phyloP scores from a whole-genome alignment of 2,888 invertebrate species.

The Heteromyza rotundicornis region DNA sequence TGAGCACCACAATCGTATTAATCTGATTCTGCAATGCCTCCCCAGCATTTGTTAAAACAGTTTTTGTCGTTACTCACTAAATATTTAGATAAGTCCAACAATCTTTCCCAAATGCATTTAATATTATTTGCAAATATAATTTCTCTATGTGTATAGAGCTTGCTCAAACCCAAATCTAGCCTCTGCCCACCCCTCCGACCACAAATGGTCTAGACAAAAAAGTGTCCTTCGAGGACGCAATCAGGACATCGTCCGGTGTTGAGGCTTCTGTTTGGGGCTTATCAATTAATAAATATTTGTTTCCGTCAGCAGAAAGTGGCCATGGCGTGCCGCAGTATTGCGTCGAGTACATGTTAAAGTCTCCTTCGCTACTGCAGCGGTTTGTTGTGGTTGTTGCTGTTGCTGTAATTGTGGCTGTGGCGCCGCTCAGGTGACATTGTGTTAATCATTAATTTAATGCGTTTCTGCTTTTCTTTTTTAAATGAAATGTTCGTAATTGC shows the following conservation, averaged over 20 bases:
- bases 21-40: too few relatives aligned
- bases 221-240: background rate
- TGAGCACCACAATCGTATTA: too few relatives aligned
- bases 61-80: too few relatives aligned
- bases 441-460: background rate
- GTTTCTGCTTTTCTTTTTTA: constrained; percentile 9
- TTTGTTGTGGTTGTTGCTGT: background rate
- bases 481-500: too few relatives aligned
- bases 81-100: too few relatives aligned
- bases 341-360: background rate
- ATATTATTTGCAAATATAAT: too few relatives aligned
- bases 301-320: background rate
- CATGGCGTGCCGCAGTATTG: background rate
- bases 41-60: too few relatives aligned
- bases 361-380: background rate
- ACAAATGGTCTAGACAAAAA: constrained; percentile 37
- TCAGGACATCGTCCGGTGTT: background rate
- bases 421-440: background rate
- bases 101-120: too few relatives aligned
- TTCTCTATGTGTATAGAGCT: too few relatives aligned
- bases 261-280: background rate
- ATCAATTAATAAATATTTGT: too few relatives aligned
- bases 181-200: constrained; percentile 22
- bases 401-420: background rate
- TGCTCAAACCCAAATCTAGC: background rate